phyloP scores from a whole-genome alignment of 2,113 vertebrate species.

The Athene noctua region DNA sequence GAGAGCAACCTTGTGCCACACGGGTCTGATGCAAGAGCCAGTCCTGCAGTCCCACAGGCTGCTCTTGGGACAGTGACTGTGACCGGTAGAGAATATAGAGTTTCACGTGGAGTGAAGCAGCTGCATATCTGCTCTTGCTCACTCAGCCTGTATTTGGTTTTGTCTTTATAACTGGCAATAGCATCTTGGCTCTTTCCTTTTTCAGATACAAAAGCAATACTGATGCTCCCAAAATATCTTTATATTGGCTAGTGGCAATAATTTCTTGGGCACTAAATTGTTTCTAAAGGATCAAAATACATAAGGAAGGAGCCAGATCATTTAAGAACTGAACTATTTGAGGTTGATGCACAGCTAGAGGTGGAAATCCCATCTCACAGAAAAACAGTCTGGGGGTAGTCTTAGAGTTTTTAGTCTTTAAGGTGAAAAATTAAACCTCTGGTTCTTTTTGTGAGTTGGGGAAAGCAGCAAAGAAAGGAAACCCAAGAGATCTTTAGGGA shows the following conservation, averaged over 20 bases:
- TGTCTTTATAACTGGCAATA: neutral
- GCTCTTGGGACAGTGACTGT: neutral
- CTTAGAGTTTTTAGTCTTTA: neutral
- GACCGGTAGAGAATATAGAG: fast-evolving
- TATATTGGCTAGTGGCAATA: neutral
- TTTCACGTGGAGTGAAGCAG: neutral
- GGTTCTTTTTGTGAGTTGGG: neutral
- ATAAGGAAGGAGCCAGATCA: neutral
- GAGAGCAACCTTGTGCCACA: neutral
- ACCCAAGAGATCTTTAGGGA: neutral
- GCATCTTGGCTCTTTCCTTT: neutral
- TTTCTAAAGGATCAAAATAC: neutral
- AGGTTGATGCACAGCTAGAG: neutral
- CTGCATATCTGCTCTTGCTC: neutral
- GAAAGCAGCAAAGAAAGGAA: neutral
- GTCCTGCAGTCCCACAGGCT: neutral
- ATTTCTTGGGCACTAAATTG: neutral
- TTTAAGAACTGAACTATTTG: neutral
- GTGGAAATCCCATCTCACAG: neutral
- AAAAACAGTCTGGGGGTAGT: neutral
- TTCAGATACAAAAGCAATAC: neutral
- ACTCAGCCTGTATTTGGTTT: neutral
- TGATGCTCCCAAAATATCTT: neutral
- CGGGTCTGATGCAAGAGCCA: neutral
- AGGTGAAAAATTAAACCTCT: neutral